Base-by-base conservation (phyloP, 2,797 vertebrate genomes). In the Lacerta agilis region DNA sequence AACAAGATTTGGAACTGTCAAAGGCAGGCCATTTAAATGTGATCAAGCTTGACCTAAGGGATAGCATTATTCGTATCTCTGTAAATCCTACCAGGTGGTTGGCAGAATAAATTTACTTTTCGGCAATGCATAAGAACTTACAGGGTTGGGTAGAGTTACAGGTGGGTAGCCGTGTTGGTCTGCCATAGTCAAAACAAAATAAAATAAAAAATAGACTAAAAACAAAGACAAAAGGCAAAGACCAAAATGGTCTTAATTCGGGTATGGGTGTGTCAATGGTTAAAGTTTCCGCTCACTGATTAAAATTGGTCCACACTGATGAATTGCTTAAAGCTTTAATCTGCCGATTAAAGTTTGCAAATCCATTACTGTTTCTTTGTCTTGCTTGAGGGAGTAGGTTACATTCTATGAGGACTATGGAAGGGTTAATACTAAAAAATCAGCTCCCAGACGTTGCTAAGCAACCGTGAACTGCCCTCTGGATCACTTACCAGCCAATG, bases 381-480 rank as follows among this genome's bases (percentile, higher is more conserved):
- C 18, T 67, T 33, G 15, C 76, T 86, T 58, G 11, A 76, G 36
- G 8, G 71, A 82, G 77, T 88, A 64, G 0, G 88, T 0, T 1
- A n/a, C 27, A 27, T 41, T n/a, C 41, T 64, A 1, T 69, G 49
- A 10, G 36, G 1, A 15, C 0, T 4, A 18, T 75, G 61, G 5
- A 77, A 72, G 90, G 83, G 27, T 86, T 79, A 87, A 92, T 90
- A 83, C 86, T 29, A 71, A n/a, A 38, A 38, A 90, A 55, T 49
- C 90, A 82, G 81, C 71, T 79, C 86, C 23, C 82, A 81, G 86
- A 91, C 88, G 94, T 93, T 94, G 95, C 94, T 93, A 90, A 95
- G 94, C 94, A 94, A 93, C 93, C 0, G 29, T 38, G 3, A 82
- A 55, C 86, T 88, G 79, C 82, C 38, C 43, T 29, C 0, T 86